Evolutionary conservation across 2,113 vertebrate genomes (phyloP).

Genomic region (Scatophagus argus): DNA sequence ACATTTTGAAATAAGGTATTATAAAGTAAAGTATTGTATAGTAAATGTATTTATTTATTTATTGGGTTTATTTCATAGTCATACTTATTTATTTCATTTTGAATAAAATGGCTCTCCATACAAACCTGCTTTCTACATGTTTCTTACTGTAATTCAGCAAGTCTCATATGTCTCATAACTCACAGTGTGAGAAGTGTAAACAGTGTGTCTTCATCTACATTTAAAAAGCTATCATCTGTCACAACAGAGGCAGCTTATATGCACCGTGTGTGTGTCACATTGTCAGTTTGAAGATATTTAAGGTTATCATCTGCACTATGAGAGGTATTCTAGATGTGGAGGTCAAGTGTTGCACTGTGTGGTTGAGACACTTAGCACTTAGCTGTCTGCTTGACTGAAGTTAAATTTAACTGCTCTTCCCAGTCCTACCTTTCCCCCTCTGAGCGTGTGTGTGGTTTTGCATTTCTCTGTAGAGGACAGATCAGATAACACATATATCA

Average conservation of each 20-base stretch:
- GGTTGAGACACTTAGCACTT: conserved; percentile 58
- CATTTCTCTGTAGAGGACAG: neutral
- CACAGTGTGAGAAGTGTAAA: conserved; percentile 23
- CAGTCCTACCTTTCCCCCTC: conserved; percentile 6
- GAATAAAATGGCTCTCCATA: no score
- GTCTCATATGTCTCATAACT: neutral
- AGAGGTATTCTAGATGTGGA: conserved; percentile 27
- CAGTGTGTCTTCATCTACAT: conserved; percentile 1
- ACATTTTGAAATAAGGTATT: no score
- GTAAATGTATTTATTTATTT: no score
- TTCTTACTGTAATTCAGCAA: no score
- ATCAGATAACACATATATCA: conserved; percentile 31
- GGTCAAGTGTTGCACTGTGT: conserved; percentile 25
- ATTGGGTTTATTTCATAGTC: no score
- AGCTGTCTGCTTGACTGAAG: conserved; percentile 44
- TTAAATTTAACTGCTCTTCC: conserved; percentile 61
- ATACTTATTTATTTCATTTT: no score
- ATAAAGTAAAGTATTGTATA: no score
- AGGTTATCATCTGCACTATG: conserved; percentile 33
- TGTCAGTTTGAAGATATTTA: conserved; percentile 14
- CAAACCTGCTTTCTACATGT: no score
- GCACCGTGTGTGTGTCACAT: neutral
- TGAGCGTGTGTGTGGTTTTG: neutral
- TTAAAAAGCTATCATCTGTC: conserved; percentile 33
- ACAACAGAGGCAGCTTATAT: conserved; percentile 16